Evolutionary conservation across 2,888 invertebrate species (phyloP).

Genomic region (Drepana falcataria): DNA sequence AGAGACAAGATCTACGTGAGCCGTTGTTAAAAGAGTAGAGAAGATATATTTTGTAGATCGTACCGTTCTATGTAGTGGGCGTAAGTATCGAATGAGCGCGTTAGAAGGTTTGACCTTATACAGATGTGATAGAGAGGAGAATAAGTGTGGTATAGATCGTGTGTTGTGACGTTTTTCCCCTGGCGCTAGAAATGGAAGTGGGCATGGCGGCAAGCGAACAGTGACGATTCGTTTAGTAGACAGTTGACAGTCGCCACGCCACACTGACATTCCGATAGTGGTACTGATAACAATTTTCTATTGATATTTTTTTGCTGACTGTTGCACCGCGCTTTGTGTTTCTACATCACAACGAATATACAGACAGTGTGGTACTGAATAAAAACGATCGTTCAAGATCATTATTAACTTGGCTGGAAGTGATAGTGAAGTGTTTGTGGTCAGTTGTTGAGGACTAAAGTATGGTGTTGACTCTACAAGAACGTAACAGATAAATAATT

Average conservation of each 20-base stretch:
- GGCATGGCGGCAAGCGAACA: conserved; percentile 74
- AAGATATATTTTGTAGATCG: conserved; percentile 48
- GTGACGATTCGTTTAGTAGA: conserved; percentile 78
- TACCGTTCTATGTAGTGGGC: conserved; percentile 12
- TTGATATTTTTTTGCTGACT: conserved; percentile 67
- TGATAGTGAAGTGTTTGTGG: conserved; percentile 53
- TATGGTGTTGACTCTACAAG: conserved; percentile 31
- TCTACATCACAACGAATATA: conserved; percentile 22
- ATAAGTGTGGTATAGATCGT: conserved; percentile 15
- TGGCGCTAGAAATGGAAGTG: conserved; percentile 48
- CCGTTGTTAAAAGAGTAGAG: conserved; percentile 41
- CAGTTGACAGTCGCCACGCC: conserved; percentile 78
- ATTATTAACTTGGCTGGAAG: conserved; percentile 18
- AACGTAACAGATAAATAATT: conserved; percentile 10
- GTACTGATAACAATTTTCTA: conserved; percentile 71
- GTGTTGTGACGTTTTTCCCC: conserved; percentile 25
- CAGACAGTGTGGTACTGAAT: conserved; percentile 15
- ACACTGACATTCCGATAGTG: conserved; percentile 77
- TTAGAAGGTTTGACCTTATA: conserved; percentile 19
- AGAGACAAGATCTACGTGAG: conserved; percentile 35
- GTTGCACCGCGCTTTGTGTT: conserved; percentile 42
- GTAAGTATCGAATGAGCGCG: conserved; percentile 21
- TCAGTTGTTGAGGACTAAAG: conserved; percentile 45
- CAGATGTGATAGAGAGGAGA: conserved; percentile 8
- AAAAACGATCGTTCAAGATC: conserved; percentile 4